Evolutionary conservation across 1,140 invertebrate genomes (phyloP), one percentile per base, ranked within the genome.

Genomic region (Drosophila saltans): DNA sequence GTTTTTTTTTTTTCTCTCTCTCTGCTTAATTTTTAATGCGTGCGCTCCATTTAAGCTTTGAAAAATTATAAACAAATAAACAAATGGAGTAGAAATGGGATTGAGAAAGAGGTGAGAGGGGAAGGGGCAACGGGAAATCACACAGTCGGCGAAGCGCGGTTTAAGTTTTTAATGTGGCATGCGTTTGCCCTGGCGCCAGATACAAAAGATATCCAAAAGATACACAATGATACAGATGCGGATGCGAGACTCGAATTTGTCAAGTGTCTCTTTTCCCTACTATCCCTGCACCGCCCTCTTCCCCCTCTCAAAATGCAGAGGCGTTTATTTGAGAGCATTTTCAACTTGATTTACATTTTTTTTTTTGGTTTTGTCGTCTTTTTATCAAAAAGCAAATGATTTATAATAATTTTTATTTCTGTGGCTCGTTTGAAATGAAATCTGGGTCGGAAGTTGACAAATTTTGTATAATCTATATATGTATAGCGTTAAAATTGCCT

Each of bases 21-120:
- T 28, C 33, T 11, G 21, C 36, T 61, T 43, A 16, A 43, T 75
- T 68, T 52, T 78, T 67, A 78, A 59, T 72, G 72, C 73, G 73
- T 88, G 59, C 66, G 83, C 82, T 88, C 76, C 82, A 88, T 88
- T 88, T 88, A 82, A 82, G 83, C 75, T 85, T 88, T 85, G 78
- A 85, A 79, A 85, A 85, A 86, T 85, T 85, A 88, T 88, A 86
- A 86, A 86, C 82, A 85, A 85, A 85, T 86, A 81, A 86, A 80
- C 7, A 36, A 33, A 41, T 43, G 52, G 7, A 24, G 39, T 24
- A 16, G 45, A 52, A 10, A 26, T 8, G 45, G 9, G 45, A 36
- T 26, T 33, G 16, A 16, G 28, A 3, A 9, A 33, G 24, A 8
- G 41, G 43, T 30, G 28, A 30, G 33, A 21, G n/a, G 45, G 41